Evolutionary conservation across 2,888 invertebrate species (phyloP).

Genomic region (Parelbella ahira): DNA sequence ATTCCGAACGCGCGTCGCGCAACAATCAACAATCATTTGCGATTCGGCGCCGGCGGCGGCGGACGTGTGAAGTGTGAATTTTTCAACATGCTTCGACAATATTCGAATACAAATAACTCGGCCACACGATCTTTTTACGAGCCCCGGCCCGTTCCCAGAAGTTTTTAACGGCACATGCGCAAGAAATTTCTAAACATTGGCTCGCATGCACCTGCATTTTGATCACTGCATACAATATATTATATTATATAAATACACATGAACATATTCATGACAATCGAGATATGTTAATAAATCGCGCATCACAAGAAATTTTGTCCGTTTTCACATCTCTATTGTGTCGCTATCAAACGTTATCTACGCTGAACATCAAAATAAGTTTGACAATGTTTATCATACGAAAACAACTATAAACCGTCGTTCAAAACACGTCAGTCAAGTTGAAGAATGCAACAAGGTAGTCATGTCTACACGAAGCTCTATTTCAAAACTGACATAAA

Average conservation of each 20-base stretch:
- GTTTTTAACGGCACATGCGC: slow-evolving; percentile 58
- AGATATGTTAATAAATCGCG: background rate
- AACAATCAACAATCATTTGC: slow-evolving; percentile 65
- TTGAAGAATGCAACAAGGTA: slow-evolving; percentile 18
- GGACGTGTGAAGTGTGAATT: slow-evolving; percentile 62
- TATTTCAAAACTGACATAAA: slow-evolving; percentile 15
- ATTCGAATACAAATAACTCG: slow-evolving; percentile 63
- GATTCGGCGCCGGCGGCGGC: slow-evolving; percentile 65
- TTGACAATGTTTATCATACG: slow-evolving; percentile 13
- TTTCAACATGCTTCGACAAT: slow-evolving; percentile 51
- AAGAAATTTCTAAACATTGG: slow-evolving; percentile 63
- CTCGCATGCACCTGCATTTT: slow-evolving; percentile 59
- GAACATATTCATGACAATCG: too few species aligned
- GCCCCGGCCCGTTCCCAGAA: slow-evolving; percentile 49
- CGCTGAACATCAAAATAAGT: slow-evolving; percentile 10
- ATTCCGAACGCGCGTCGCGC: slow-evolving; percentile 63
- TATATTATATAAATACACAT: too few species aligned
- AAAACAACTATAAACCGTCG: background rate
- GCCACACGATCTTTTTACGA: slow-evolving; percentile 54
- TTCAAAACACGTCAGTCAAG: slow-evolving; percentile 19
- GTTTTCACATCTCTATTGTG: slow-evolving; percentile 40
- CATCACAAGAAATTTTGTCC: slow-evolving; percentile 7
- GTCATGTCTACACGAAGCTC: background rate
- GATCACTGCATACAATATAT: slow-evolving; percentile 34
- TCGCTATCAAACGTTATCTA: slow-evolving; percentile 21